Percentiles rank a stretch among this genome's conserved stretches.
These are phyloP conservation scores for Drosophila siamana DNA, from an alignment of 2,888 invertebrate genomes.

Conservation along the genomic window DNA sequence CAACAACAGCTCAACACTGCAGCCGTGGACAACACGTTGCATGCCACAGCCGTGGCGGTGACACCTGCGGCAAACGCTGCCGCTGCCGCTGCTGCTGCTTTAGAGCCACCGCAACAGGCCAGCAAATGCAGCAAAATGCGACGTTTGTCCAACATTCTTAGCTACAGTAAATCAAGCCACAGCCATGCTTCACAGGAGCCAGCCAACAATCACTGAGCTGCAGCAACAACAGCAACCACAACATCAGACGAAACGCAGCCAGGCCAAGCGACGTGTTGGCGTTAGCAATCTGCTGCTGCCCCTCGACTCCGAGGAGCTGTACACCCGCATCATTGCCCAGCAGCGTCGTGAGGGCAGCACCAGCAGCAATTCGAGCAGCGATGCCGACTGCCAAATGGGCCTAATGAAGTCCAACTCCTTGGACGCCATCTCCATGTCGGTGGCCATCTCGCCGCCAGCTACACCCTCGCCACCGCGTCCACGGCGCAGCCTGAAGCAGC, in stretches of 20 bases:
- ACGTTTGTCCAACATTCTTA: slow-evolving; percentile 84
- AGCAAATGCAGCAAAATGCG: slow-evolving; percentile 81
- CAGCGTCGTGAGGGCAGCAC: slow-evolving; percentile 53
- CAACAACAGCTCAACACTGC: slow-evolving; percentile 30
- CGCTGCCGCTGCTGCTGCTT: slow-evolving; percentile 11
- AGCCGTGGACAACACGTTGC: slow-evolving; percentile 16
- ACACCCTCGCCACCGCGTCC: slow-evolving; percentile 81
- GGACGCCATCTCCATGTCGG: slow-evolving; percentile 83
- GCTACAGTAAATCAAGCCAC: slow-evolving; percentile 69
- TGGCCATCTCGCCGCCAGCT: slow-evolving; percentile 79
- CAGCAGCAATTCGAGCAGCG: slow-evolving; percentile 40
- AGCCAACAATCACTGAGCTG: slow-evolving; percentile 7
- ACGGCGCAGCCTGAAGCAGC: slow-evolving; percentile 76
- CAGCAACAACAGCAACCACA: slow-evolving; percentile 24
- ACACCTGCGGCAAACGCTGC: slow-evolving; percentile 12
- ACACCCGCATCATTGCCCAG: slow-evolving; percentile 83
- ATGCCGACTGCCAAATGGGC: slow-evolving; percentile 50
- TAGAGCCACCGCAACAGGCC: slow-evolving; percentile 22
- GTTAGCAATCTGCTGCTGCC: slow-evolving; percentile 80
- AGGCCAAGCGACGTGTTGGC: slow-evolving; percentile 74
- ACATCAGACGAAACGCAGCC: slow-evolving; percentile 52
- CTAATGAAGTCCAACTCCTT: slow-evolving; percentile 84
- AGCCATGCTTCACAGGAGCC: slow-evolving; percentile 34
- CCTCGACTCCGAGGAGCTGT: slow-evolving; percentile 84
- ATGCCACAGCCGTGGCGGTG: slow-evolving; percentile 4